Evolutionary conservation across 2,797 vertebrate genomes (phyloP).

Genomic region (Scleropages formosus): DNA sequence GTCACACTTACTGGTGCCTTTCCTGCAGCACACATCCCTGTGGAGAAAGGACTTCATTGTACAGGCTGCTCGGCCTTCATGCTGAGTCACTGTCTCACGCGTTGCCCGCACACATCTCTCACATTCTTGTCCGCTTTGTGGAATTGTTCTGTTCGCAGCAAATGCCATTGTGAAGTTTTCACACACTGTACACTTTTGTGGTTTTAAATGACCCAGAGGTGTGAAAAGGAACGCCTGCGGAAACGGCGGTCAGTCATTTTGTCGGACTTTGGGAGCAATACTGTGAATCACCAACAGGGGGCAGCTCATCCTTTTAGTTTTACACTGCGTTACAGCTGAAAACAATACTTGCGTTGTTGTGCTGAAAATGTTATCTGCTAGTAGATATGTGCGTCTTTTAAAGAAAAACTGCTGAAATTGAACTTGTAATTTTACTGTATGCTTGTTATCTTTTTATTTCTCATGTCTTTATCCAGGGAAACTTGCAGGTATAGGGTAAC

Average conservation of each 20-base stretch:
- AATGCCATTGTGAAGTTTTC: not conserved
- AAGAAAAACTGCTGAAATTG: too few relatives aligned
- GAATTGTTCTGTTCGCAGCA: not conserved
- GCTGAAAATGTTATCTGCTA: not conserved
- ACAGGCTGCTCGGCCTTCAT: too few relatives aligned
- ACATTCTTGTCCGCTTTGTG: not conserved
- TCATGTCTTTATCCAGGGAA: too few relatives aligned
- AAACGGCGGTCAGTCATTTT: not conserved
- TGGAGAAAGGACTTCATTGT: not conserved
- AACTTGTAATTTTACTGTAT: too few relatives aligned
- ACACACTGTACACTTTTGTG: too few relatives aligned
- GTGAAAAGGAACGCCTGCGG: too few relatives aligned
- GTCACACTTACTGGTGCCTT: too few relatives aligned
- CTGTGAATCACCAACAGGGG: not conserved
- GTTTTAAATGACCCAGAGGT: not conserved
- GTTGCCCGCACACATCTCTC: not conserved
- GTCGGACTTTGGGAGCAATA: not conserved
- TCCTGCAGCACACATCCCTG: too few relatives aligned
- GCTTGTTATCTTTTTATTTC: too few relatives aligned
- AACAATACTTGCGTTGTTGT: not conserved
- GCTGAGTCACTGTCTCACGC: too few relatives aligned
- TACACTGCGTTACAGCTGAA: not conserved
- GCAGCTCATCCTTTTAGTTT: not conserved
- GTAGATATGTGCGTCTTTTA: too few relatives aligned
- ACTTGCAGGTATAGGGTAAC: too few relatives aligned